A percentile compares a stretch with the other conserved stretches of the same genome.
phyloP scores from a whole-genome alignment of 1,140 invertebrate species.

The Papilio glaucus region DNA sequence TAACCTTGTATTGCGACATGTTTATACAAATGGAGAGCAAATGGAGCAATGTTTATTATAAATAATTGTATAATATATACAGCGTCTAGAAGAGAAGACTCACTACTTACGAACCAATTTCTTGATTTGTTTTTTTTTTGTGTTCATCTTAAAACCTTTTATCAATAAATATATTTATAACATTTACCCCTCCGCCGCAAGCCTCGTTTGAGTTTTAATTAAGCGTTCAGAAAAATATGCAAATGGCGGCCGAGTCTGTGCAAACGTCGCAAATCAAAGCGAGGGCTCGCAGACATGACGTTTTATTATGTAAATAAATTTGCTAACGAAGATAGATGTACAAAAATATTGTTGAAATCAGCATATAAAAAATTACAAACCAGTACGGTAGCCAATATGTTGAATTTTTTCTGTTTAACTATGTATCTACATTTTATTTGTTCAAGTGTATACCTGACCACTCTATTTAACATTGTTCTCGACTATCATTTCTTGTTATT shows the following conservation, averaged over 20 bases:
- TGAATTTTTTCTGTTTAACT: too few species aligned
- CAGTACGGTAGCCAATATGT: not conserved
- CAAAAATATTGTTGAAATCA: slow-evolving; percentile 61
- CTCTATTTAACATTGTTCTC: too few species aligned
- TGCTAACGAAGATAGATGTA: slow-evolving; percentile 75
- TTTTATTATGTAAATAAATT: slow-evolving; percentile 82
- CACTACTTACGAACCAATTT: too few species aligned
- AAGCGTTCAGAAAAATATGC: slow-evolving; percentile 71
- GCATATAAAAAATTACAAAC: not conserved
- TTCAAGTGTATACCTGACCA: too few species aligned
- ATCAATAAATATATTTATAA: not conserved
- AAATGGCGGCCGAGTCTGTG: slow-evolving; percentile 69
- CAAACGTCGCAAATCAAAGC: slow-evolving; percentile 78
- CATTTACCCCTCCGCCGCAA: slow-evolving; percentile 37
- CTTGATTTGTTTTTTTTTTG: slow-evolving; percentile 14
- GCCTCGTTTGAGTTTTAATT: slow-evolving; percentile 62
- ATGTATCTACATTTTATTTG: too few species aligned
- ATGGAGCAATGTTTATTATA: too few species aligned
- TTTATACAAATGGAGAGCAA: too few species aligned
- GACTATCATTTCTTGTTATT: too few species aligned
- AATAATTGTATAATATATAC: too few species aligned
- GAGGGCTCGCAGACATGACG: slow-evolving; percentile 61
- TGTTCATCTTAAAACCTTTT: slow-evolving; percentile 23
- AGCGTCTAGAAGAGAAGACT: not conserved
- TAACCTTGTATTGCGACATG: too few species aligned